Evolutionary conservation across 64 coral and sea anemone genomes (phyloP), one percentile per base, ranked within the genome.

Genomic region (Stylophora pistillata): DNA sequence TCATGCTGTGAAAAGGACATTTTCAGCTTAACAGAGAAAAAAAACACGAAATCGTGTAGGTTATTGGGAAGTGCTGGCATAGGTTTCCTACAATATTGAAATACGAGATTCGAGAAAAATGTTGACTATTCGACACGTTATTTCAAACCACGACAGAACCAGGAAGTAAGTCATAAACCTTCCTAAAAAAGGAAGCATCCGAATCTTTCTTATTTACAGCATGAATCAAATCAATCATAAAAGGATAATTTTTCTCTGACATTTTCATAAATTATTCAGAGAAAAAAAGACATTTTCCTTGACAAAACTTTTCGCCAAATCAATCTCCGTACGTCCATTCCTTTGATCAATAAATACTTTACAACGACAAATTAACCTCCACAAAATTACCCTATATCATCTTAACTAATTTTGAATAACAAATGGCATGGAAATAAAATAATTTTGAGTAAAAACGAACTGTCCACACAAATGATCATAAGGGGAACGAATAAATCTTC

Each of bases 261-360:
- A 12, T 68, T 68, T 21, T 11, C 23, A n/a, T 84, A 15, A 84
- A 84, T 84, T 84, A 84, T 84, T 84, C n/a, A 84, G 15, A 23
- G 53, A n/a, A 0, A 13, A 52, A 53, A 70, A 70, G 78, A 82
- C 29, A 17, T 82, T 32, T 20, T 53, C 30, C 1, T 30, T 9
- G 15, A 31, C 13, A 59, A 28, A 68, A 28, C n/a, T 68, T 68
- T 68, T 9, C 11, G 64, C 3, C 64, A 68, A 28, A 68, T 21
- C 64, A 25, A 68, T 68, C 23, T 68, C 26, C 7, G 26, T 25
- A 26, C n/a, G 12, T 68, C 21, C 23, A 25, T 68, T 68, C 26
- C 21, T 68, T n/a, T 12, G 10, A 7, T n/a, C 64, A 25, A 60
- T 18, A 4, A 68, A 68, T 11, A 25, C 21, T 25, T n/a, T 68